Base-by-base conservation (phyloP, 2,888 invertebrate genomes). In the Prosopocoilus inquinatus region DNA sequence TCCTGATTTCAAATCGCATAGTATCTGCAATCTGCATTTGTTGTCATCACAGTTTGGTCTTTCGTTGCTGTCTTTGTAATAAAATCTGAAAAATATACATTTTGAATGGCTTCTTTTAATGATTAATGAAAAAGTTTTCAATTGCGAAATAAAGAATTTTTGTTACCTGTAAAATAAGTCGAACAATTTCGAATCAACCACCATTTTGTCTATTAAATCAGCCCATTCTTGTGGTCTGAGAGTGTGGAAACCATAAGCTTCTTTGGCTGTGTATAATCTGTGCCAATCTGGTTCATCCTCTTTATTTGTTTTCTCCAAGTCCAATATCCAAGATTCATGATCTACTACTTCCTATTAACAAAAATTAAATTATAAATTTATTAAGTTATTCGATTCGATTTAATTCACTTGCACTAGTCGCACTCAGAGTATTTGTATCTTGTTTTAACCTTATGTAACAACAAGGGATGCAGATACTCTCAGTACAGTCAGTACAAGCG, bases 271-370 rank as follows among this genome's bases (percentile, higher is more conserved):
- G 70, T 94, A 94, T 61, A 94, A 78, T 75, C 91, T 90, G 73
- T 89, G 89, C 94, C 94, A 95, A 67, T 89, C 89, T 4, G 89
- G 81, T 16, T 61, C 61, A 28, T 55, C 86, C 66, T 88, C 89
- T 7, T 88, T 80, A 78, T 97, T 97, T 0, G 96, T 95, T 74
- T 91, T 90, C 64, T 91, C 91, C 57, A 97, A 78, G 76, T 97
- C 93, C 87, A 95, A 90, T 44, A 93, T 91, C 92, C 94, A 96
- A 0, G 92, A 94, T 76, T 96, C 95, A 72, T 95, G 96, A 76
- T 97, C 96, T 13, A 96, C 84, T 20, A 97, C 94, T 78, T 90
- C 83, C 90, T 91, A 76, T 47, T 76, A 80, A 60, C 35, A 44
- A 53, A 53, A 43, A 43, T 28, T 50, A 8, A 12, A 50, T 11